These are phyloP conservation scores for Sesia bembeciformis DNA, from an alignment of 2,888 invertebrate species.

Conservation along the genomic window DNA sequence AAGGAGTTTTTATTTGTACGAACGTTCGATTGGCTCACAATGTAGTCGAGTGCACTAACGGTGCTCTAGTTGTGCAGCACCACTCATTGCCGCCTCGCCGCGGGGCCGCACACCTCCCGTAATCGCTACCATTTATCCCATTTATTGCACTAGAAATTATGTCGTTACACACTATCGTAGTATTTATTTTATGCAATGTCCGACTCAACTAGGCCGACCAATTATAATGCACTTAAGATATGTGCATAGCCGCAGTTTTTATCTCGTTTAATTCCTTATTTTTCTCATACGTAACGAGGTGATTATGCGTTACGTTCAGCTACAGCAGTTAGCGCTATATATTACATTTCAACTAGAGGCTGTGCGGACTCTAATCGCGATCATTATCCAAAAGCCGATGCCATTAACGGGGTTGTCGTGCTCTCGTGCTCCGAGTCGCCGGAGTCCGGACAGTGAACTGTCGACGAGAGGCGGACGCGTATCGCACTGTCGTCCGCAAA, in stretches of 20 bases:
- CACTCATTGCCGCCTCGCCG: conserved; percentile 5
- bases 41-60: too few relatives aligned
- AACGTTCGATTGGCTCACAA: too few relatives aligned
- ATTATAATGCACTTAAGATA: conserved; percentile 46
- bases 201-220: conserved; percentile 24
- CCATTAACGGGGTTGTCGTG: conserved; percentile 31
- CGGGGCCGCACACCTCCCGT: conserved; percentile 20
- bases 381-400: conserved; percentile 31
- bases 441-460: background rate
- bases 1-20: too few relatives aligned
- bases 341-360: conserved; percentile 22
- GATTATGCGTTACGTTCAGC: conserved; percentile 23
- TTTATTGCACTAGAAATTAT: conserved; percentile 38
- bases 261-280: conserved; percentile 22
- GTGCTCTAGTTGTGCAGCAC: too few relatives aligned
- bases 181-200: conserved; percentile 40
- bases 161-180: conserved; percentile 33
- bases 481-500: background rate
- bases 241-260: conserved; percentile 18
- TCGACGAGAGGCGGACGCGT: background rate
- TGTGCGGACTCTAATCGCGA: conserved; percentile 15
- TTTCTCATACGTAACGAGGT: conserved; percentile 23
- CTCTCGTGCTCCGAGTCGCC: background rate
- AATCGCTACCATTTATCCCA: conserved; percentile 25
- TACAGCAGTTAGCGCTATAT: conserved; percentile 21